Conservation (phyloP, 2,888 invertebrate species). For the Eledona agricola region DNA sequence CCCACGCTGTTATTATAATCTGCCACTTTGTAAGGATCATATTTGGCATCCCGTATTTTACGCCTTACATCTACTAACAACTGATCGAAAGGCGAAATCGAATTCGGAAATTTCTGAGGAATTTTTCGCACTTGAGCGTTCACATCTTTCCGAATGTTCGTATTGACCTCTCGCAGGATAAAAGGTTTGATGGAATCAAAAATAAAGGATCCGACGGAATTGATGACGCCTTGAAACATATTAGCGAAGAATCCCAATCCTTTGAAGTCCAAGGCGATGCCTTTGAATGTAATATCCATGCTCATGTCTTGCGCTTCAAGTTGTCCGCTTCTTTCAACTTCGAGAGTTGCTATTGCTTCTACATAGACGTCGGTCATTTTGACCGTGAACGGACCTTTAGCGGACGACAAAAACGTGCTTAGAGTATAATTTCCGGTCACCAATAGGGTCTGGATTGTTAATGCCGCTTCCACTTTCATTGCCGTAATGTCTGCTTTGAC, state of each 20-base stretch:
- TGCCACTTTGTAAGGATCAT: conserved; percentile 79
- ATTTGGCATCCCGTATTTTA: conserved; percentile 69
- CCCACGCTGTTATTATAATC: conserved; percentile 79
- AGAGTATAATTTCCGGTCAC: conserved; percentile 81
- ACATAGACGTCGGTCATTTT: conserved; percentile 76
- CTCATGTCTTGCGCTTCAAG: conserved; percentile 80
- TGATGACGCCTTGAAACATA: conserved; percentile 74
- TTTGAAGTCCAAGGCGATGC: conserved; percentile 82
- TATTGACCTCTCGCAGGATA: conserved; percentile 80
- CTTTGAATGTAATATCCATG: conserved; percentile 80
- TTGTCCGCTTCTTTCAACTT: conserved; percentile 78
- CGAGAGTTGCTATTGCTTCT: conserved; percentile 73
- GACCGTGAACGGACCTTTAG: conserved; percentile 81
- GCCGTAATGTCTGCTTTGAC: conserved; percentile 76
- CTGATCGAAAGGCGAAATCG: conserved; percentile 86
- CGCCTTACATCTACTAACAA: conserved; percentile 78
- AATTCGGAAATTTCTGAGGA: conserved; percentile 81
- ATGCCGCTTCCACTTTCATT: conserved; percentile 79
- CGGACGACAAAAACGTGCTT: conserved; percentile 72
- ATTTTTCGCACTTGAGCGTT: conserved; percentile 77
- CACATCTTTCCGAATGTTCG: conserved; percentile 76
- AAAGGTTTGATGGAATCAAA: conserved; percentile 90
- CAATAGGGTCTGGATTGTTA: conserved; percentile 75
- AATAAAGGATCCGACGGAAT: conserved; percentile 81
- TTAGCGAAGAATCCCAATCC: conserved; percentile 81